Base-by-base conservation (phyloP, 2,113 vertebrate species). In the Siphamia tubifer region DNA sequence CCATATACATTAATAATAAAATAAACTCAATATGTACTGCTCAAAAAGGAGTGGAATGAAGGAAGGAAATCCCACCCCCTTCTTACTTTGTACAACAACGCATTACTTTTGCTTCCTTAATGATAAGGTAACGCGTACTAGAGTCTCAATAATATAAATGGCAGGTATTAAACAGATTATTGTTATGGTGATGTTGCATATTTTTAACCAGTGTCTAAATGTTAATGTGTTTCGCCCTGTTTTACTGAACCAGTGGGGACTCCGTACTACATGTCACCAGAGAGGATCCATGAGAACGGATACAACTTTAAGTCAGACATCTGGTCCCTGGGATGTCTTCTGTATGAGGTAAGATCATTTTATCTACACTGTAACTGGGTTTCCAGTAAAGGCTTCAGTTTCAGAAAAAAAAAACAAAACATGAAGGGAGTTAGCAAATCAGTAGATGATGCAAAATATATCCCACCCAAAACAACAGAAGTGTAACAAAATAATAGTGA, bases 271-370 rank as follows among this genome's bases (percentile, higher is more conserved):
- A 98, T 98, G 96, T 98, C 96, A 39, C 96, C 96, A 0, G 96
- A 98, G 91, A 94, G 96, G 83, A 97, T 98, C 90, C 96, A 98
- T 1, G 96, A 97, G 91, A 96, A 95, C 0, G 96, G 96, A 75
- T 98, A 98, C 89, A 98, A 98, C 90, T 98, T 98, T 86, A 98
- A 98, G 83, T 98, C 96, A 0, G 96, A 98, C 84, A 97, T 97
- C 93, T 98, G 96, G 96, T 98, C 96, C 58, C 89, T 98, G 87
- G 96, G 96, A 75, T 98, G 96, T 77, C 91, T 98, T 67, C 88
- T 98, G 42, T 97, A 98, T 0, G 96, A 98, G 94, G 96, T 94
- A 89, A 68, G 63, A 7, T 48, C 13, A 27, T 45, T 34, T 52
- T 6, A 28, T 9, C 24, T 3, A 5, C 10, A 23, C 1, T 13